These are phyloP conservation scores for Sycophila texana DNA, from an alignment of 2,888 invertebrate species.

Conservation along the genomic window DNA sequence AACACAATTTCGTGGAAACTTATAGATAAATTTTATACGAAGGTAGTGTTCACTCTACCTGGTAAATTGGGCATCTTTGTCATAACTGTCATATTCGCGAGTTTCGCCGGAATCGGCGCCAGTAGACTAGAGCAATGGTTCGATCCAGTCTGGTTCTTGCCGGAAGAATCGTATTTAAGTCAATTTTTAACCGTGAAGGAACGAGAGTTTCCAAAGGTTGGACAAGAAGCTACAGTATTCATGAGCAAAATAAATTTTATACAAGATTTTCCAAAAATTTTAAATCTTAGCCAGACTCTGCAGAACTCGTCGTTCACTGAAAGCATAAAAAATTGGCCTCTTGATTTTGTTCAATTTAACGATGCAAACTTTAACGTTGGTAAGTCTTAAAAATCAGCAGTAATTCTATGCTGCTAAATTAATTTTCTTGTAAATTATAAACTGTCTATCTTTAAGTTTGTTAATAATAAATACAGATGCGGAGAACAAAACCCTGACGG, in stretches of 20 bases:
- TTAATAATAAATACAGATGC: slow-evolving; percentile 74
- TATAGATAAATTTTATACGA: slow-evolving; percentile 80
- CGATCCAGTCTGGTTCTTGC: slow-evolving; percentile 88
- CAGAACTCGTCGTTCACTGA: slow-evolving; percentile 78
- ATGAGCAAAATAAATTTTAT: slow-evolving; percentile 82
- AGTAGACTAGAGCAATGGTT: slow-evolving; percentile 85
- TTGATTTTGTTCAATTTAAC: slow-evolving; percentile 81
- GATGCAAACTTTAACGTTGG: slow-evolving; percentile 79
- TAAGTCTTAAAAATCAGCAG: slow-evolving; percentile 61
- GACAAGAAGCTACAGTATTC: slow-evolving; percentile 81
- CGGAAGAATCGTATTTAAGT: slow-evolving; percentile 82
- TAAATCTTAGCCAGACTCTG: slow-evolving; percentile 78
- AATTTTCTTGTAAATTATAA: background rate
- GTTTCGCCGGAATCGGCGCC: slow-evolving; percentile 81
- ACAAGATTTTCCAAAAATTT: slow-evolving; percentile 79
- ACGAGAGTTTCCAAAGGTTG: slow-evolving; percentile 82
- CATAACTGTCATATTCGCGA: slow-evolving; percentile 79
- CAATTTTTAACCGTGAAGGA: slow-evolving; percentile 79
- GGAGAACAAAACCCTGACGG: slow-evolving; percentile 74
- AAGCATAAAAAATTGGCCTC: slow-evolving; percentile 81
- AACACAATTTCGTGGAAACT: slow-evolving; percentile 78
- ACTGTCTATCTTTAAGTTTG: background rate
- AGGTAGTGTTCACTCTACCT: slow-evolving; percentile 81
- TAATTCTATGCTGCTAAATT: background rate
- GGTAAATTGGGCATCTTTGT: slow-evolving; percentile 82